phyloP scores from a whole-genome alignment of 2,888 invertebrate genomes.

The Cotesia congregata region DNA sequence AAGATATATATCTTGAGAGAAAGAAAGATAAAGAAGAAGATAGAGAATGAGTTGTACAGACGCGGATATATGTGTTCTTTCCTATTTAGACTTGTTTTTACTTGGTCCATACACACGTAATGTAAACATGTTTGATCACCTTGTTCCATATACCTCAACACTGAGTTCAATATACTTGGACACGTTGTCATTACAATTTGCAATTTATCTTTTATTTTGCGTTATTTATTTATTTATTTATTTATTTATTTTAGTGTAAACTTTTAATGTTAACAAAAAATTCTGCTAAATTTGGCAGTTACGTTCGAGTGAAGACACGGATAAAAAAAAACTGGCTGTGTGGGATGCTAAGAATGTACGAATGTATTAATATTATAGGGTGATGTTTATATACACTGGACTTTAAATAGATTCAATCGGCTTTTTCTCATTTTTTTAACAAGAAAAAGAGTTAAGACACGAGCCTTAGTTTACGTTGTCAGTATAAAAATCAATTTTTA shows the following conservation, averaged over 20 bases:
- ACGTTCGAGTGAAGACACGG: neutral
- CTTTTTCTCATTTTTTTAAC: conserved; percentile 36
- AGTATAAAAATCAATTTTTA: conserved; percentile 1
- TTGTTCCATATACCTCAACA: conserved; percentile 26
- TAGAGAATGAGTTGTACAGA: conserved; percentile 20
- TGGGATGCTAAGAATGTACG: conserved; percentile 54
- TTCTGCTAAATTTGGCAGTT: neutral
- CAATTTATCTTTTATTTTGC: conserved; percentile 5
- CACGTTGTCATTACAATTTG: neutral
- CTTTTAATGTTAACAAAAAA: neutral
- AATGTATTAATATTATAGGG: conserved; percentile 57
- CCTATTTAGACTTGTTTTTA: conserved; percentile 17
- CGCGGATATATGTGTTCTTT: conserved; percentile 6
- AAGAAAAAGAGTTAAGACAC: conserved; percentile 22
- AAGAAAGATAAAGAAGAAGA: conserved; percentile 22
- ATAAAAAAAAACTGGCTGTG: conserved; percentile 34
- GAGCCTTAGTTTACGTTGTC: conserved; percentile 5
- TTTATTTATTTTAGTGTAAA: neutral
- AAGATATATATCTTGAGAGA: conserved; percentile 8
- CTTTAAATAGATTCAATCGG: conserved; percentile 54
- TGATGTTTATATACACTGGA: conserved; percentile 58
- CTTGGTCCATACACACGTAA: conserved; percentile 20
- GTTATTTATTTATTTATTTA: conserved; percentile 1
- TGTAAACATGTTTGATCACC: conserved; percentile 36
- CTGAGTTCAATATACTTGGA: conserved; percentile 27